Evolutionary conservation across 2,888 invertebrate genomes (phyloP).

Genomic region (Andrena chrysosceles): DNA sequence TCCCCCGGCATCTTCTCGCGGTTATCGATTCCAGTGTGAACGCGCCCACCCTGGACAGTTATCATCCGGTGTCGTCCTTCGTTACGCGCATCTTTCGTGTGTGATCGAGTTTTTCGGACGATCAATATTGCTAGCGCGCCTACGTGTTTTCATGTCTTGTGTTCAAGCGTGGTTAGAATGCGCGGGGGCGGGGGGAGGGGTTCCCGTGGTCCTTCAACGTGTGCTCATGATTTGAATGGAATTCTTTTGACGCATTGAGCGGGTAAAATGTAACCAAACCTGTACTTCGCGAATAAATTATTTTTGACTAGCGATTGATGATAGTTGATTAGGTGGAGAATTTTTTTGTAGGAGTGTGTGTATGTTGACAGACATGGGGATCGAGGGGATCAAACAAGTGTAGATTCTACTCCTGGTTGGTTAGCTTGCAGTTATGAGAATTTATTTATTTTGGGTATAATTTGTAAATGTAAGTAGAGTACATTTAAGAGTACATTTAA

Average conservation of each 20-base stretch:
- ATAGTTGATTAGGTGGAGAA: neutral
- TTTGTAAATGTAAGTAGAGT: neutral
- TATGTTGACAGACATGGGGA: neutral
- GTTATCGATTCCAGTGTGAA: constrained; percentile 76
- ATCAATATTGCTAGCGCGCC: constrained; percentile 51
- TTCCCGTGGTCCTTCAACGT: constrained; percentile 3
- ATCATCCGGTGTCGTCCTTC: constrained; percentile 51
- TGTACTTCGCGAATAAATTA: constrained; percentile 3
- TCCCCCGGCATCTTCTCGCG: constrained; percentile 66
- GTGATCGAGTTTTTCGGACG: constrained; percentile 45
- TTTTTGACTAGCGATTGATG: neutral
- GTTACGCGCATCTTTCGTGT: constrained; percentile 43
- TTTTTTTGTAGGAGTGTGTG: neutral
- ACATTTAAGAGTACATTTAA: too few species aligned
- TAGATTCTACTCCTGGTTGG: neutral
- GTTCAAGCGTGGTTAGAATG: neutral
- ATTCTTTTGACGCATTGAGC: constrained; percentile 8
- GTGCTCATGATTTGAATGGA: neutral
- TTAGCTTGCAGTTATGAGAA: neutral
- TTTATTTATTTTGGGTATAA: neutral
- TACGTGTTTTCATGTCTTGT: neutral
- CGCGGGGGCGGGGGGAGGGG: neutral
- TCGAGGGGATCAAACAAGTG: neutral
- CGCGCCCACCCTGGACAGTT: constrained; percentile 71
- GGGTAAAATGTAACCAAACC: constrained; percentile 25